Evolutionary conservation across 1,140 invertebrate genomes (phyloP), one percentile per base, ranked within the genome.

Genomic region (Archivesica marissinica): DNA sequence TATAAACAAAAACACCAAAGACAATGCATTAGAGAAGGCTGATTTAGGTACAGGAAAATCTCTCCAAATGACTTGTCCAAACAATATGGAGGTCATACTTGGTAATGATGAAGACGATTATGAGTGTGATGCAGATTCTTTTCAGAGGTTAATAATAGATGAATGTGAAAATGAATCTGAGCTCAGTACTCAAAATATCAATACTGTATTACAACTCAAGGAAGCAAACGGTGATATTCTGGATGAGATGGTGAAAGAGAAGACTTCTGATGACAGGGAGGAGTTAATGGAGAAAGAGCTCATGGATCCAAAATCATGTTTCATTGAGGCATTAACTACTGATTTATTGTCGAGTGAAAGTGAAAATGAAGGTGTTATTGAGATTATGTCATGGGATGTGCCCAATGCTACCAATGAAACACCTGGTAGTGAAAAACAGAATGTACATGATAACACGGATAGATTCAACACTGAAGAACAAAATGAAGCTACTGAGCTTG

Each of bases 71-170:
- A 72, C 68, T 3, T 72, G 20, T 25, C 68, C 68, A 0, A 72
- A 47, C 17, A 44, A 44, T 30, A 72, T 72, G 39, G 68, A 72
- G 33, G 41, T 72, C n/a, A 47, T 72, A 50, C 41, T 72, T 72
- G 68, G 28, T 15, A 72, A 30, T 52, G 68, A 50, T 4, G 68
- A 72, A 30, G 44, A 72, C 6, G 17, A 38, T 66, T 25, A 20
- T 1, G 28, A 47, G 1, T 23, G 2, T 11, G 41, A 72, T 7
- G 25, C 9, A 15, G 59, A 35, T 1, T n/a, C n/a, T n/a, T n/a
- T n/a, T n/a, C n/a, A n/a, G n/a, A n/a, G n/a, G n/a, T n/a, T n/a
- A n/a, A n/a, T n/a, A n/a, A n/a, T n/a, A n/a, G n/a, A n/a, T n/a
- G n/a, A n/a, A n/a, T n/a, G n/a, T n/a, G n/a, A n/a, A n/a, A n/a